Base-by-base conservation (phyloP, 1,140 invertebrate species). In the Penaeus indicus region DNA sequence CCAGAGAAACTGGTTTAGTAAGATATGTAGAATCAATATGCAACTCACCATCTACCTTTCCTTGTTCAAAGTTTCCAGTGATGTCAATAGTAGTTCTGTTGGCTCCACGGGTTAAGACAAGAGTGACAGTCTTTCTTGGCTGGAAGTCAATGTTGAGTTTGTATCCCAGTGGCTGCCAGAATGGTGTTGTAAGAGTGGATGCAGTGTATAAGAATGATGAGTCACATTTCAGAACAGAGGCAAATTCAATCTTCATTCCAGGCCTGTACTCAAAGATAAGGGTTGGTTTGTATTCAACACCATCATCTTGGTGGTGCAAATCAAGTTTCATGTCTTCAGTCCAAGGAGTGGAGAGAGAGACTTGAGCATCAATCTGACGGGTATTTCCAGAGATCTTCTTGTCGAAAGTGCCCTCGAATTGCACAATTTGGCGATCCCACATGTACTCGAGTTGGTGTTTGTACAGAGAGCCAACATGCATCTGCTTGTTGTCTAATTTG, bases 161-260 rank as follows among this genome's bases (percentile, higher is more conserved):
- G 27, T 78, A 88, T 13, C 86, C 81, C 16, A 88, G 22, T 32
- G 86, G 81, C 27, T 88, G 81, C 86, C 86, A 88, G 86, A 88
- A 88, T n/a, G 86, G 86, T 8, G 86, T 88, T 61, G 61, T 64
- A 11, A 88, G 27, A 47, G 81, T n/a, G 25, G 69, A 62, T 47
- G 62, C 75, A 25, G 61, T 63, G 42, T 84, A 77, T n/a, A 84
- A 64, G 32, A 69, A 75, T 16, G 69, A 61, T 4, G 60, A 42
- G 25, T 79, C 32, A 42, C 47, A 62, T 21, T 77, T 77, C 8
- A 63, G 63, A 10, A 64, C 47, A 7, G 47, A 64, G 69, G 72
- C 64, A 42, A 84, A 13, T 38, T 79, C 62, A 64, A 84, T 47
- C 21, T 64, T 83, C 10, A 47, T 32, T 25, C 81, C 86, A 5